A percentile compares a stretch with the other conserved stretches of the same genome.
phyloP scores from a whole-genome alignment of 2,113 vertebrate genomes.

The Ameiurus melas region DNA sequence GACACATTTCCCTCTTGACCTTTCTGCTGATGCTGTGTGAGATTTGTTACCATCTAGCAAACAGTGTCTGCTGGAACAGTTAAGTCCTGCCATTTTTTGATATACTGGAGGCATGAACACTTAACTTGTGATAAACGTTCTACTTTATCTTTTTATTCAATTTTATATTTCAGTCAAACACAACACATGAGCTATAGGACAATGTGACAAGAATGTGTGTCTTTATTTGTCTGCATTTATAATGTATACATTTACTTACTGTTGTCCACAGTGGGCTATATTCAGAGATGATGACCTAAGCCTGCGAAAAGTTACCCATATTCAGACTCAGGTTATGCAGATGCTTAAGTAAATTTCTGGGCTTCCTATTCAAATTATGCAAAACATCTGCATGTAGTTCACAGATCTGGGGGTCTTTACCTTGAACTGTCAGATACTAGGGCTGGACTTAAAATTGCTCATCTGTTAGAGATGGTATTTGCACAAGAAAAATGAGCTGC shows the following conservation, averaged over 20 bases:
- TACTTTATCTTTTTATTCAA: constrained; percentile 2
- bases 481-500: too few relatives aligned
- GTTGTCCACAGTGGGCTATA: not conserved
- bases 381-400: too few relatives aligned
- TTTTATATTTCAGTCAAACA: not conserved
- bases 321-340: too few relatives aligned
- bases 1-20: constrained; percentile 44
- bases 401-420: too few relatives aligned
- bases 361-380: too few relatives aligned
- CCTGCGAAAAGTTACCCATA: not conserved
- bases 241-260: not conserved
- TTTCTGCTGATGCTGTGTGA: constrained; percentile 22
- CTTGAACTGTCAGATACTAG: too few relatives aligned
- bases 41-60: not conserved
- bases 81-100: constrained; percentile 22
- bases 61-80: constrained; percentile 26
- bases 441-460: too few relatives aligned
- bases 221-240: not conserved
- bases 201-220: not conserved
- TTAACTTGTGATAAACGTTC: not conserved
- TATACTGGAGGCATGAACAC: not conserved
- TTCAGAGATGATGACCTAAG: not conserved
- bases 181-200: not conserved
- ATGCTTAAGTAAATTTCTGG: too few relatives aligned
- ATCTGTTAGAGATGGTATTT: too few relatives aligned